Evolutionary conservation across 2,888 invertebrate species (phyloP), one percentile per base, ranked within the genome.

Genomic region (Lepetodrilus schrolli): DNA sequence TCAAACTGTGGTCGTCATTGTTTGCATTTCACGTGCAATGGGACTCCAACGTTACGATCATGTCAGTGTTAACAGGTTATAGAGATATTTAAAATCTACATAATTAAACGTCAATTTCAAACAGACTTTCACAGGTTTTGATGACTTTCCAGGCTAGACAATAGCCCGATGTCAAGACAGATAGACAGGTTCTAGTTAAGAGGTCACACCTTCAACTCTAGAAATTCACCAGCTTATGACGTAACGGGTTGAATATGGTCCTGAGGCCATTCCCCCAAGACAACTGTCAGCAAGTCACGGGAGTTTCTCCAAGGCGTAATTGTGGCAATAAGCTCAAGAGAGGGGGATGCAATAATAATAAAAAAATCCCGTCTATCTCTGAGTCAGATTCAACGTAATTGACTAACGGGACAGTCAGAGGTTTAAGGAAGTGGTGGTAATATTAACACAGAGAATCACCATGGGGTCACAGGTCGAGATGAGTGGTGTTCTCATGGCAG

Each of bases 31-130:
- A n/a, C n/a, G n/a, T n/a, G n/a, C n/a, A n/a, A n/a, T n/a, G n/a
- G n/a, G n/a, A n/a, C n/a, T n/a, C n/a, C n/a, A n/a, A n/a, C n/a
- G n/a, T n/a, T n/a, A n/a, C n/a, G n/a, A n/a, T n/a, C n/a, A n/a
- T n/a, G n/a, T n/a, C n/a, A n/a, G n/a, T n/a, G n/a, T n/a, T n/a
- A n/a, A n/a, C n/a, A n/a, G n/a, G n/a, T n/a, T n/a, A n/a, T n/a
- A n/a, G n/a, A 58, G 34, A 58, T 23, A 17, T 30, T 58, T 58
- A 30, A 13, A 58, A 58, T 58, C 58, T 58, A 58, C 58, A 58
- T 58, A 58, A 58, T 58, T 58, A 58, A 30, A 58, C 34, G 58
- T 58, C 58, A 58, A 26, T 58, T 58, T 58, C 26, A 58, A 58
- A 58, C 58, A 58, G 58, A 58, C 17, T 30, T 58, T 58, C 58